These are phyloP conservation scores for Pollimyrus isidori DNA, from an alignment of 2,113 vertebrate species.

Conservation along the genomic window DNA sequence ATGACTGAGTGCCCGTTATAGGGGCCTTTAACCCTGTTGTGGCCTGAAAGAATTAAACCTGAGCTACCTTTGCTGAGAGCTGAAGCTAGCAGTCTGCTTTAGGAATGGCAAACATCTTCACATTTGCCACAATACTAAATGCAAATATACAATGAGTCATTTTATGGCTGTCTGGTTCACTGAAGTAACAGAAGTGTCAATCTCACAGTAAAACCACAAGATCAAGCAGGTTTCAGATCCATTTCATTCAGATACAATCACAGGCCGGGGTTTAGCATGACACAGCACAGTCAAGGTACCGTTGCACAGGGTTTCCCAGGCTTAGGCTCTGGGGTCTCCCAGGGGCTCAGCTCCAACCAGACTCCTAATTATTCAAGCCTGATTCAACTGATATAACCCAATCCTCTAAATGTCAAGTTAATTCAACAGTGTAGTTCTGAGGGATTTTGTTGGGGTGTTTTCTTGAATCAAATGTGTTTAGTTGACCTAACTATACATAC, in stretches of 20 bases:
- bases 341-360: not conserved
- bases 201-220: too few species aligned
- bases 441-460: too few species aligned
- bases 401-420: not conserved
- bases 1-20: not conserved
- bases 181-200: too few species aligned
- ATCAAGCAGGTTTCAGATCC: too few species aligned
- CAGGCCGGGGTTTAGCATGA: not conserved
- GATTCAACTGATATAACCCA: not conserved
- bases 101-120: not conserved
- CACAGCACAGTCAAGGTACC: not conserved
- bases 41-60: not conserved
- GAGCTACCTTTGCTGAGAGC: not conserved
- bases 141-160: not conserved
- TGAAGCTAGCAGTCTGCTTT: not conserved
- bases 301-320: not conserved
- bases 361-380: not conserved
- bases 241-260: too few species aligned
- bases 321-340: not conserved
- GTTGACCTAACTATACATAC: too few species aligned
- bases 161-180: not conserved
- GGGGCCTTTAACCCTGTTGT: not conserved
- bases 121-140: not conserved
- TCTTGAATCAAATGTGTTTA: too few species aligned
- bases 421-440: too few species aligned